Evolutionary conservation across 2,797 vertebrate genomes (phyloP), one percentile per base, ranked within the genome.

Genomic region (Poeciliopsis turneri): DNA sequence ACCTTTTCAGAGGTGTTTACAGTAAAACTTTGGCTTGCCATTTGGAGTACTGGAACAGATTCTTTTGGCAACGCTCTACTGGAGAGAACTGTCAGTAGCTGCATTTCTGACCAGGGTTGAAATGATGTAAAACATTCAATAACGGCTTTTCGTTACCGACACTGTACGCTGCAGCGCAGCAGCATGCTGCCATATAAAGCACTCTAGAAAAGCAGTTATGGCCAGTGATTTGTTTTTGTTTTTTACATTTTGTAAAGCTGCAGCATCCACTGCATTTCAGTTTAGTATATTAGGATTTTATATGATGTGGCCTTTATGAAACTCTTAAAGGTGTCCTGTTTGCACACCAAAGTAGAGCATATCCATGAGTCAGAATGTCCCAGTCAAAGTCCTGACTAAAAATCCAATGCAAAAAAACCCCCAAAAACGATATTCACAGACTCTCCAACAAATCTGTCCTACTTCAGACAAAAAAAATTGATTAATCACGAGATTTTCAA

Each of bases 31-130:
- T 87, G 82, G 80, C 78, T 84, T 90, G 92, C 90, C 92, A 92
- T 94, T 93, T 91, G 90, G 75, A 89, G 90, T 85, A 90, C 91
- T 91, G 89, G 91, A 92, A 88, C 86, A 90, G 89, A 86, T 71
- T 73, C 82, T 76, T 87, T 85, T 85, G 77, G 57, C 43, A 51
- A 36, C 47, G 72, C 80, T 90, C 80, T 71, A 79, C 15, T 68
- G 84, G 88, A 75, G 82, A 79, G 86, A 78, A 82, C 85, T 82
- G 84, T 85, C 86, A 84, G 83, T 82, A 77, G 85, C 79, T 79
- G 82, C 84, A 91, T 87, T 74, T 84, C 78, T 90, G 86, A 75
- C 87, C 83, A 61, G 28, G 20, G n/a, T 43, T 89, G 85, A 92
- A 89, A 80, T 86, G 69, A 36, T 11, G 30, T 5, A 0, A 82